phyloP scores from a whole-genome alignment of 2,113 vertebrate species.

The Dissostichus mawsoni region DNA sequence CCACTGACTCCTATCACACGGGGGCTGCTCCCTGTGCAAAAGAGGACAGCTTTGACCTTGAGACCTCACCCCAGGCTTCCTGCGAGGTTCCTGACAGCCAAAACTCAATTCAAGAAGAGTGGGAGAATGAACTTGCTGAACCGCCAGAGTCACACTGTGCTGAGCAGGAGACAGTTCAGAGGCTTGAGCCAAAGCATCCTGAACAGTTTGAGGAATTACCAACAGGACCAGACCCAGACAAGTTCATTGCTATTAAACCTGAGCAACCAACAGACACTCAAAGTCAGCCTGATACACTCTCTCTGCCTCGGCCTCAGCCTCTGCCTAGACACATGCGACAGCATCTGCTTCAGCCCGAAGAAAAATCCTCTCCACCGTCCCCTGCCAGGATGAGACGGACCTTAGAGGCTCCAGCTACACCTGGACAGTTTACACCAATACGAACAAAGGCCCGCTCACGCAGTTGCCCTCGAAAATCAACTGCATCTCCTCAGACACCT shows the following conservation, averaged over 20 bases:
- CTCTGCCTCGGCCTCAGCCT: constrained; percentile 7
- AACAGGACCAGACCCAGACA: constrained; percentile 22
- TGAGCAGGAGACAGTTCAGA: constrained; percentile 38
- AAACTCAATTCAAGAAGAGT: constrained; percentile 49
- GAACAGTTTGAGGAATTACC: constrained; percentile 40
- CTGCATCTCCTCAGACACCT: constrained; percentile 71
- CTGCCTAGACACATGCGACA: constrained; percentile 20
- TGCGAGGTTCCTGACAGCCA: constrained; percentile 78
- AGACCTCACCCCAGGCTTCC: constrained; percentile 48
- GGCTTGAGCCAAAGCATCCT: constrained; percentile 26
- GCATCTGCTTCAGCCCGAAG: constrained; percentile 16
- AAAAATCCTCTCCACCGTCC: constrained; percentile 57
- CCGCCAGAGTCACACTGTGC: constrained; percentile 29
- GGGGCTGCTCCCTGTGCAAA: constrained; percentile 38
- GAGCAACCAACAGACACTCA: constrained; percentile 34
- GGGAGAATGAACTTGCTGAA: constrained; percentile 49
- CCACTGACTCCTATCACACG: constrained; percentile 71
- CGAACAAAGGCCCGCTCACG: constrained; percentile 61
- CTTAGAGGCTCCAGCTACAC: constrained; percentile 55
- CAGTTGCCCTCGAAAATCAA: constrained; percentile 78
- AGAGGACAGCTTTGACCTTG: constrained; percentile 69
- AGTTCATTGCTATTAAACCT: constrained; percentile 10
- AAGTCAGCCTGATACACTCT: constrained; percentile 10
- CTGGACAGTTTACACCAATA: constrained; percentile 11
- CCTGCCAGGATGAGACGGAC: constrained; percentile 71